Conservation (phyloP, 2,113 vertebrate genomes). For the Mugil cephalus region DNA sequence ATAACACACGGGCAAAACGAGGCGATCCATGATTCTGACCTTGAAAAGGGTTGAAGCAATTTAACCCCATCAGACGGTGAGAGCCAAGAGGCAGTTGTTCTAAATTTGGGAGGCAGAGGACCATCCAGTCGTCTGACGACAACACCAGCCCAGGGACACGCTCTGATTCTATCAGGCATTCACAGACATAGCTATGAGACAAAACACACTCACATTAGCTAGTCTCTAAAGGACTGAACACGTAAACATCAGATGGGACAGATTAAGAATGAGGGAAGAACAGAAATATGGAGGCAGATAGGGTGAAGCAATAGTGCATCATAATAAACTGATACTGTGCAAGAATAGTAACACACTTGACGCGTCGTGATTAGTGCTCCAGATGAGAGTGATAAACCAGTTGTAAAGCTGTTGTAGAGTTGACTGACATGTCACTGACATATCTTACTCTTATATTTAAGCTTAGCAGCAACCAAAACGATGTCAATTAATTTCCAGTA, state of each 20-base stretch:
- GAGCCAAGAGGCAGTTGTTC: conserved; percentile 59
- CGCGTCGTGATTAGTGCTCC: background rate
- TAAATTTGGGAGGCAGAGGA: conserved; percentile 53
- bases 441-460: background rate
- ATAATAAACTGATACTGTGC: background rate
- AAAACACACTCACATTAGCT: background rate
- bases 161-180: conserved; percentile 55
- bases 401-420: background rate
- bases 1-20: conserved; percentile 13
- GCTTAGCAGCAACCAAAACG: background rate
- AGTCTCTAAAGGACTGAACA: conserved; percentile 35
- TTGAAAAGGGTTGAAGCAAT: conserved; percentile 62
- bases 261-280: conserved; percentile 5
- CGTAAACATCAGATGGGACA: conserved; percentile 18
- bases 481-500: background rate
- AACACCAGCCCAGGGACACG: conserved; percentile 49
- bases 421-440: background rate
- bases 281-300: background rate
- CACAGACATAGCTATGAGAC: conserved; percentile 30
- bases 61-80: conserved; percentile 58
- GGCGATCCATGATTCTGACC: conserved; percentile 41
- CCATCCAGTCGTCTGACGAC: conserved; percentile 43
- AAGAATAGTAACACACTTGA: background rate
- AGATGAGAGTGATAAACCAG: background rate
- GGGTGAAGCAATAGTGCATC: background rate